Conservation (phyloP, 1,140 invertebrate species). For the Rhagoletis pomonella region DNA sequence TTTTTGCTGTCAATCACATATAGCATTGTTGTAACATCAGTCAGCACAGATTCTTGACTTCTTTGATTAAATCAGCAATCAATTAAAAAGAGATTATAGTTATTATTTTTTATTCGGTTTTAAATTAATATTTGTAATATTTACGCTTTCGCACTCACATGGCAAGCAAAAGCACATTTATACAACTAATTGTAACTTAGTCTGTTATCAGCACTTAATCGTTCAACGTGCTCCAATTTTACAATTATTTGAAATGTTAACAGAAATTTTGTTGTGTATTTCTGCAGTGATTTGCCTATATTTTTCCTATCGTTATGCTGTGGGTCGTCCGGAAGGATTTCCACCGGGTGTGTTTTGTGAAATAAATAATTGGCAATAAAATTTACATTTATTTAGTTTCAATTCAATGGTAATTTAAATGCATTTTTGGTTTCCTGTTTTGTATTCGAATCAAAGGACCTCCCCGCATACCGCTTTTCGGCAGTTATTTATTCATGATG, state of each 20-base stretch:
- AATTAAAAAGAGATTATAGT: no score
- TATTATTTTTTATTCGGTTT: neutral
- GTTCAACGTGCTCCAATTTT: conserved; percentile 62
- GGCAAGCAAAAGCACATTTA: neutral
- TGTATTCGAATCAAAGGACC: conserved; percentile 59
- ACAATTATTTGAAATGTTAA: conserved; percentile 58
- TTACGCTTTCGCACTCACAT: neutral
- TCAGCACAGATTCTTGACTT: no score
- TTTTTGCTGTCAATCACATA: no score
- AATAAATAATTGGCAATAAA: no score
- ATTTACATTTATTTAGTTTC: no score
- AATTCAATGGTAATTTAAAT: no score
- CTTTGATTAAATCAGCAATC: no score
- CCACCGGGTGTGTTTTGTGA: conserved; percentile 65
- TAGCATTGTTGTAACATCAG: no score
- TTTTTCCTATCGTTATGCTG: conserved; percentile 64
- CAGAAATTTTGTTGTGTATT: conserved; percentile 61
- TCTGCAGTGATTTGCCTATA: conserved; percentile 61
- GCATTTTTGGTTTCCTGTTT: neutral
- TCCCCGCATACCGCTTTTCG: conserved; percentile 68
- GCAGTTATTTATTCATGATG: conserved; percentile 70
- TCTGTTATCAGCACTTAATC: conserved; percentile 72
- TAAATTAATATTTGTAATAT: neutral
- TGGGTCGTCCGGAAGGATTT: conserved; percentile 63
- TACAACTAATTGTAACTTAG: neutral